These are phyloP conservation scores for Rhagologus leucostigma DNA, from an alignment of 2,113 vertebrate species.

Conservation along the genomic window DNA sequence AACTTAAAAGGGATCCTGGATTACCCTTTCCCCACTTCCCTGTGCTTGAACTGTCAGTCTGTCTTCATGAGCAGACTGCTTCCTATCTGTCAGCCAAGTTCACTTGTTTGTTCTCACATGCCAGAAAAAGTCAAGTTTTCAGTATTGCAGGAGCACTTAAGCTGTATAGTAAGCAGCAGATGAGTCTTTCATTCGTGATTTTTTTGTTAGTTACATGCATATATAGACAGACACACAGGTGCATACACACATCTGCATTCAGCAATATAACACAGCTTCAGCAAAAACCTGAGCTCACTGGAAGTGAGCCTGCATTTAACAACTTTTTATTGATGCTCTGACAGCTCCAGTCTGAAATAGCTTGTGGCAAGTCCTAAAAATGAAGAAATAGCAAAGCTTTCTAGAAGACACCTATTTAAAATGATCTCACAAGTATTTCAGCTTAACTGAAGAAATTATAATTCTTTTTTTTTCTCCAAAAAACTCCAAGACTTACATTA, in stretches of 20 bases:
- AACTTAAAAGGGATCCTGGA: conserved; percentile 3
- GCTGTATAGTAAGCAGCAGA: background rate
- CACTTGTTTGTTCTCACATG: background rate
- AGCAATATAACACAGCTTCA: background rate
- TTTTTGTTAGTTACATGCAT: background rate
- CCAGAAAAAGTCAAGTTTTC: background rate
- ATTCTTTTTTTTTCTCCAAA: accelerated
- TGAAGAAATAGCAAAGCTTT: background rate
- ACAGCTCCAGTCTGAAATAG: background rate
- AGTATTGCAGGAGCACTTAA: background rate
- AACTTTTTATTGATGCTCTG: background rate
- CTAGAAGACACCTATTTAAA: background rate
- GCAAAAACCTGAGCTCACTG: background rate
- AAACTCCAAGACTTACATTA: background rate
- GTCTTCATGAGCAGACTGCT: background rate
- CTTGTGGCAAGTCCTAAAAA: background rate
- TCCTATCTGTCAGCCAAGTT: background rate
- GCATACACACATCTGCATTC: background rate
- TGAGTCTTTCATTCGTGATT: background rate
- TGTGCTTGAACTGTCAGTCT: background rate
- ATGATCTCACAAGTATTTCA: background rate
- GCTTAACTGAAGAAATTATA: background rate
- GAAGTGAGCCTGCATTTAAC: background rate
- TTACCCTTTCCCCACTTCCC: background rate
- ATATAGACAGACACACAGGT: background rate